Percentiles rank a stretch among this genome's conserved stretches.
Evolutionary conservation across 2,888 invertebrate species (phyloP).

Genomic region (Mesorhabditis sp.): DNA sequence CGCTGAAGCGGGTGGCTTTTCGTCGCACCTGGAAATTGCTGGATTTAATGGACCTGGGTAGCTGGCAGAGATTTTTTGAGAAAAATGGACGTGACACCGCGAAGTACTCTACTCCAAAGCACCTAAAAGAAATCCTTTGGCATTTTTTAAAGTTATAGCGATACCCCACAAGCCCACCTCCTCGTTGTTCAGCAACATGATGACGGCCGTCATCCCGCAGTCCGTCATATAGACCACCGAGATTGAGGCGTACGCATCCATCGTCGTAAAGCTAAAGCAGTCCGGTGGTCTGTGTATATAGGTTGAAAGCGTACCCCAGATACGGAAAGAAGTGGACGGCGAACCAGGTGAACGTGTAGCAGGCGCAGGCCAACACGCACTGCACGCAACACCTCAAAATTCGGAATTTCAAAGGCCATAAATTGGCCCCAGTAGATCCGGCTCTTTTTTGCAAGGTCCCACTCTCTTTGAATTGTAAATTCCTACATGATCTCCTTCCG

Average conservation of each 20-base stretch:
- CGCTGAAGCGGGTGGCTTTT: slow-evolving; percentile 4
- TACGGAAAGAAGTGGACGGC: neutral
- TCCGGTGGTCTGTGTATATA: neutral
- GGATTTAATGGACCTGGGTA: too few species aligned
- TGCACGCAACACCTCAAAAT: neutral
- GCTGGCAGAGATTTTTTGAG: too few species aligned
- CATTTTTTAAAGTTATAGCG: too few species aligned
- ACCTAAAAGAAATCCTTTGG: too few species aligned
- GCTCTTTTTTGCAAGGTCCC: too few species aligned
- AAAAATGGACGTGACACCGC: too few species aligned
- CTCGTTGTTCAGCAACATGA: slow-evolving; percentile 4
- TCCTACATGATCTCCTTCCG: slow-evolving; percentile 2
- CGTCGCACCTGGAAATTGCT: neutral
- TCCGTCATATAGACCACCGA: neutral
- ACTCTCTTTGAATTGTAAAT: neutral
- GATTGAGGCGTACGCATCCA: neutral
- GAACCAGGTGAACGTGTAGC: slow-evolving; percentile 4
- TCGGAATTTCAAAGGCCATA: too few species aligned
- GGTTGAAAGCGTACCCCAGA: neutral
- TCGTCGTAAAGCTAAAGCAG: neutral
- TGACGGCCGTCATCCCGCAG: slow-evolving; percentile 1
- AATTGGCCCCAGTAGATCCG: too few species aligned
- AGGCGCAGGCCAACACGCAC: slow-evolving; percentile 1
- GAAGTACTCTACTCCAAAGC: too few species aligned
- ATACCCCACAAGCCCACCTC: too few species aligned